These are phyloP conservation scores for Gymnobelideus leadbeateri DNA, from an alignment of 2,113 vertebrate species.

Conservation along the genomic window DNA sequence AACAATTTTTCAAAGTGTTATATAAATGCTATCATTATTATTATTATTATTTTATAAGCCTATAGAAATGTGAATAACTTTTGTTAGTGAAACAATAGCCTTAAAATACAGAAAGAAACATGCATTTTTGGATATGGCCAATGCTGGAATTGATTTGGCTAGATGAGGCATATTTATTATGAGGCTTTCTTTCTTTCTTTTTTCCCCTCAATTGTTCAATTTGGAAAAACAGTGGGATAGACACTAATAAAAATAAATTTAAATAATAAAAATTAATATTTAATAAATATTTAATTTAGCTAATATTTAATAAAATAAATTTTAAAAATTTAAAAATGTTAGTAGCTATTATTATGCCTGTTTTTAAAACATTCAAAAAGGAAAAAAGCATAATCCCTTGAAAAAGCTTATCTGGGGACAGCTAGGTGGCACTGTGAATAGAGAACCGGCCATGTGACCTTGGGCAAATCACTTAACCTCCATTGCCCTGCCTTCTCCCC, in stretches of 20 bases:
- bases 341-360: not conserved
- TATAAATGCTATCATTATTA: not conserved
- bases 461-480: too few species aligned
- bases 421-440: too few species aligned
- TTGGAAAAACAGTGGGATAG: not conserved
- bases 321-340: not conserved
- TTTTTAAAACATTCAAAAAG: not conserved
- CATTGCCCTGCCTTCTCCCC: too few species aligned
- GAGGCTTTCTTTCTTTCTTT: not conserved
- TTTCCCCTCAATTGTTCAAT: not conserved
- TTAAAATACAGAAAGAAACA: not conserved
- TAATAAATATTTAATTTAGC: too few species aligned
- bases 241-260: not conserved
- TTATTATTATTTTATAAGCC: not conserved
- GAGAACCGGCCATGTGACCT: too few species aligned
- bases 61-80: not conserved
- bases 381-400: not conserved
- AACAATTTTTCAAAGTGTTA: not conserved
- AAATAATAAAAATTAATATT: too few species aligned
- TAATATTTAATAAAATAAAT: too few species aligned
- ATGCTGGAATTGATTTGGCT: not conserved
- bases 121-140: not conserved
- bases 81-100: not conserved
- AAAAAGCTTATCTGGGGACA: not conserved
- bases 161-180: not conserved